Evolutionary conservation across 1,140 invertebrate genomes (phyloP).

Genomic region (Megalopta genalis): DNA sequence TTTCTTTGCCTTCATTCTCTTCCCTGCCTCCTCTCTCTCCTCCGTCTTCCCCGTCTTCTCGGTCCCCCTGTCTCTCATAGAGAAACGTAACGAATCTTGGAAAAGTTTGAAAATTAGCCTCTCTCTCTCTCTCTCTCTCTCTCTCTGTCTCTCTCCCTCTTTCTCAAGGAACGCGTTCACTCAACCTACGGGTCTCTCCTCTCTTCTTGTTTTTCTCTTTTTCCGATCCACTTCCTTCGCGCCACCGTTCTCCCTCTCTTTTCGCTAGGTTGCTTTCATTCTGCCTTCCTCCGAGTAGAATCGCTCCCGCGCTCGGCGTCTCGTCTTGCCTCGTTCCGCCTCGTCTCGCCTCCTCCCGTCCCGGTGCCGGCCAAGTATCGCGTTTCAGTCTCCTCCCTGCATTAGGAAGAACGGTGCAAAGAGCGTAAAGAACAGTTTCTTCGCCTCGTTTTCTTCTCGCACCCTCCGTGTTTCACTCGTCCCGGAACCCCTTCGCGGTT

Average conservation of each 20-base stretch:
- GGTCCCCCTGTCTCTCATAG: no score
- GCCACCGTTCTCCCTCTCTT: conserved; percentile 49
- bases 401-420: background rate
- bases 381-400: conserved; percentile 72
- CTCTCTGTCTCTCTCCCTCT: conserved; percentile 5
- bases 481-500: no score
- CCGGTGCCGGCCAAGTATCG: conserved; percentile 64
- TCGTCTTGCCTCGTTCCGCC: background rate
- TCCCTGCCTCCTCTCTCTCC: no score
- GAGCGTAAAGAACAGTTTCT: background rate
- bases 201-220: conserved; percentile 46
- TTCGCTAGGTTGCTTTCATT: conserved; percentile 32
- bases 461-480: background rate
- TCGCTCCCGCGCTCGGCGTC: conserved; percentile 35
- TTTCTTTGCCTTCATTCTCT: no score
- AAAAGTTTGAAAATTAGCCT: background rate
- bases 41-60: no score
- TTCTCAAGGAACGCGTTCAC: conserved; percentile 35
- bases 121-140: conserved; percentile 1
- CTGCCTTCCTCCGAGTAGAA: conserved; percentile 53
- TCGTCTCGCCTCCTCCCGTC: no score
- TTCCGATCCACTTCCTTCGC: conserved; percentile 41
- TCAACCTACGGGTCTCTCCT: conserved; percentile 47
- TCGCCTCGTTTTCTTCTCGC: background rate
- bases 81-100: background rate